phyloP scores from a whole-genome alignment of 1,140 invertebrate genomes.

The Acromyrmex echinatior region DNA sequence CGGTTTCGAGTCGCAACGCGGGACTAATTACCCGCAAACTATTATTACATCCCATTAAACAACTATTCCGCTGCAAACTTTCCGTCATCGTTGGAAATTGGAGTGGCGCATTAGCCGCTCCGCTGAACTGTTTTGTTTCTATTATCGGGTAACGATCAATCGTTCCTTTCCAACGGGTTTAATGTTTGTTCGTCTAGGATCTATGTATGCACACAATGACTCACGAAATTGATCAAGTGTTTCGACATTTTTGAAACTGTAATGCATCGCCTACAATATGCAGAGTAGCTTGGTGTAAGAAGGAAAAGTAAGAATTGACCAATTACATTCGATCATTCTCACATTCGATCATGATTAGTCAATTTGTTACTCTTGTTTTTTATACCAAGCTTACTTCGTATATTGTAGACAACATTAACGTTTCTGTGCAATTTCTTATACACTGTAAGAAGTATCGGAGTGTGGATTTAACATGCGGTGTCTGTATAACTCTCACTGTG shows the following conservation, averaged over 20 bases:
- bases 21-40: constrained; percentile 81
- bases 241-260: neutral
- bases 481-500: too few species aligned
- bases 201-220: neutral
- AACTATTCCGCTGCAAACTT: constrained; percentile 76
- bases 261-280: too few species aligned
- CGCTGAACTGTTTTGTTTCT: constrained; percentile 74
- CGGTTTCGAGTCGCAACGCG: constrained; percentile 66
- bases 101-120: constrained; percentile 73
- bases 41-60: constrained; percentile 78
- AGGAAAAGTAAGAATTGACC: too few species aligned
- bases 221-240: constrained; percentile 26
- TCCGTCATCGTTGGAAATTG: constrained; percentile 67
- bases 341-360: too few species aligned
- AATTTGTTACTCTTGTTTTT: too few species aligned
- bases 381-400: too few species aligned
- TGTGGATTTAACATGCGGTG: too few species aligned
- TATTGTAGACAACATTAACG: too few species aligned
- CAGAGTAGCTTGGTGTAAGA: too few species aligned
- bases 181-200: constrained; percentile 43
- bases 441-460: too few species aligned
- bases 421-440: too few species aligned
- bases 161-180: constrained; percentile 69
- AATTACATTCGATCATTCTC: too few species aligned
- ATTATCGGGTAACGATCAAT: constrained; percentile 78